Evolutionary conservation across 2,797 vertebrate species (phyloP).

Genomic region (Peromyscus nudipes): DNA sequence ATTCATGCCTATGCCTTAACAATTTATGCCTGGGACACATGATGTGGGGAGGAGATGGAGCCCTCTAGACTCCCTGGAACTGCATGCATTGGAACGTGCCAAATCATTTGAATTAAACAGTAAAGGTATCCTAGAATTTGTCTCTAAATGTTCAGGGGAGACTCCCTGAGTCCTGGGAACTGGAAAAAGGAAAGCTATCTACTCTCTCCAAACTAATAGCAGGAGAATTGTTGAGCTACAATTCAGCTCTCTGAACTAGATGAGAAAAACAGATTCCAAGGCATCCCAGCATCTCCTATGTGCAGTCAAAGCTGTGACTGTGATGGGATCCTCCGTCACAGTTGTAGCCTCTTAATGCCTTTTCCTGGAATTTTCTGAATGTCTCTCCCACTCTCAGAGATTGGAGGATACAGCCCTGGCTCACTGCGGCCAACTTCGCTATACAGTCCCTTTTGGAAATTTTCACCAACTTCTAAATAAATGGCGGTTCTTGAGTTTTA

Average conservation of each 20-base stretch:
- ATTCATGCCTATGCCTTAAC: neutral
- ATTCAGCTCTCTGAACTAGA: constrained; percentile 53
- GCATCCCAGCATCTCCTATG: constrained; percentile 36
- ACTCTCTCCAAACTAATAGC: constrained; percentile 37
- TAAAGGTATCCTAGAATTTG: constrained; percentile 26
- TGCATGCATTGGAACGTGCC: neutral
- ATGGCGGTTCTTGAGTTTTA: neutral
- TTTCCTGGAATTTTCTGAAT: constrained; percentile 74
- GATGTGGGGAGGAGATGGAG: neutral
- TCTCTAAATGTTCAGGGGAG: neutral
- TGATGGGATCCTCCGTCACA: constrained; percentile 57
- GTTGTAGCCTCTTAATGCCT: constrained; percentile 70
- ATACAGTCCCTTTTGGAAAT: constrained; percentile 40
- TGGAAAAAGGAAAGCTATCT: constrained; percentile 38
- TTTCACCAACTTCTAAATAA: constrained; percentile 63
- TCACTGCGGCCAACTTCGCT: neutral
- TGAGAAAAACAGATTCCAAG: constrained; percentile 78
- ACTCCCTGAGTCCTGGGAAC: constrained; percentile 53
- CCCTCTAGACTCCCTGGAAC: neutral
- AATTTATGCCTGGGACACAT: neutral
- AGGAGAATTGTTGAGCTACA: constrained; percentile 16
- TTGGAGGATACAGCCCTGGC: constrained; percentile 4
- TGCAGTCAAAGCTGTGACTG: constrained; percentile 70
- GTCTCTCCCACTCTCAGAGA: constrained; percentile 5
- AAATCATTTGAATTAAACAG: neutral